These are phyloP conservation scores for Podilymbus podiceps DNA, from an alignment of 2,113 vertebrate genomes.

Conservation along the genomic window DNA sequence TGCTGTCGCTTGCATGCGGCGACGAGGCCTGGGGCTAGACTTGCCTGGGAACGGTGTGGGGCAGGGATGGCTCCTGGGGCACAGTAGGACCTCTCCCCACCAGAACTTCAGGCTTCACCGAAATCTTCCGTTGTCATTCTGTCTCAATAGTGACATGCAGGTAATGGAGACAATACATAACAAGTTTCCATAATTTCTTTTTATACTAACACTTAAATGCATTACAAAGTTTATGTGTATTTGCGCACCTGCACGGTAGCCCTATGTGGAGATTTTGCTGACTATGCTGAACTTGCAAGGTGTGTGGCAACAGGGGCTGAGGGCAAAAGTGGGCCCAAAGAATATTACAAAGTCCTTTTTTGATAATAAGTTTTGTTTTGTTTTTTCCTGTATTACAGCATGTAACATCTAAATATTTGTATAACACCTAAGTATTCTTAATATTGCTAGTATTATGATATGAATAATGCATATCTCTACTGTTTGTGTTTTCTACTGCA, in stretches of 20 bases:
- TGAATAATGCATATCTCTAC: not conserved
- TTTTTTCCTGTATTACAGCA: not conserved
- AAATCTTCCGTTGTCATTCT: not conserved
- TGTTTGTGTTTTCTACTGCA: not conserved
- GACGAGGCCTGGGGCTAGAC: fast-evolving
- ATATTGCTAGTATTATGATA: not conserved
- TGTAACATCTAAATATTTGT: not conserved
- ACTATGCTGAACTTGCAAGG: not conserved
- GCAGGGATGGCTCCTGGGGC: not conserved
- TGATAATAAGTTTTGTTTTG: too few relatives aligned
- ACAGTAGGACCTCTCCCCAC: fast-evolving
- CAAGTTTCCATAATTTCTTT: not conserved
- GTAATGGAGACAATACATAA: too few relatives aligned
- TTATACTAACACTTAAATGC: not conserved
- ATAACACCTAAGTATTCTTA: not conserved
- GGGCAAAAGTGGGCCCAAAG: not conserved
- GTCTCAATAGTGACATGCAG: not conserved
- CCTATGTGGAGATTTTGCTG: not conserved
- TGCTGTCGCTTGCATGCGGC: fast-evolving
- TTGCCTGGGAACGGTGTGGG: not conserved
- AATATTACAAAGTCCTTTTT: not conserved
- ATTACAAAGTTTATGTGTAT: not conserved
- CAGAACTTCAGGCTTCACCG: not conserved
- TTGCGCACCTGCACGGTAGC: not conserved
- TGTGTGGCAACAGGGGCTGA: not conserved